These are phyloP conservation scores for Regulus satrapa DNA, from an alignment of 2,113 vertebrate species.

Conservation along the genomic window DNA sequence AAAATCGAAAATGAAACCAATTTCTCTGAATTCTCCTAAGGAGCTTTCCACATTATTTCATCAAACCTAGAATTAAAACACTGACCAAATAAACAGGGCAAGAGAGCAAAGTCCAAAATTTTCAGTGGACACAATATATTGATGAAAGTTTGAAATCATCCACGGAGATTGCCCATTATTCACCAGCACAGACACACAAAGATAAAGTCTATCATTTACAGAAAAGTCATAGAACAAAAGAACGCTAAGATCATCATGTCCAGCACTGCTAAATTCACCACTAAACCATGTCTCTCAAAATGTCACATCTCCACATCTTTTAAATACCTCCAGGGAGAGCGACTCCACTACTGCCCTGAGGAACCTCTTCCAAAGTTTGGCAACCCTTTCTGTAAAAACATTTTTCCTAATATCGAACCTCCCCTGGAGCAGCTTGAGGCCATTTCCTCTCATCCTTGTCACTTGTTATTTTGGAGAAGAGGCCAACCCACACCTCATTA, in stretches of 20 bases:
- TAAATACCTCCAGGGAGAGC: background rate
- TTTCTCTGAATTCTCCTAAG: background rate
- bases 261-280: background rate
- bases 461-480: background rate
- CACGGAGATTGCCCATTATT: background rate
- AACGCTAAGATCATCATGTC: accelerated
- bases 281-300: background rate
- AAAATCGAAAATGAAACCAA: background rate
- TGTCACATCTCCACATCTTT: background rate
- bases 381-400: background rate
- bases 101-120: background rate
- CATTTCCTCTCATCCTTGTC: background rate
- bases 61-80: background rate
- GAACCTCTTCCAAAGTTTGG: background rate
- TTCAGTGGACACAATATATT: background rate
- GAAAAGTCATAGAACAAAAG: background rate
- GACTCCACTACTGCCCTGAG: background rate
- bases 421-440: background rate
- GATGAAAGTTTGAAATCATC: background rate
- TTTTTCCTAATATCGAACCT: background rate
- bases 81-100: background rate
- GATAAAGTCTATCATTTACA: background rate
- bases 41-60: background rate
- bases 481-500: background rate
- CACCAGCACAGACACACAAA: background rate